Percentiles rank a stretch among this genome's conserved stretches.
These are phyloP conservation scores for Gadus macrocephalus DNA, from an alignment of 2,113 vertebrate genomes.

Conservation along the genomic window DNA sequence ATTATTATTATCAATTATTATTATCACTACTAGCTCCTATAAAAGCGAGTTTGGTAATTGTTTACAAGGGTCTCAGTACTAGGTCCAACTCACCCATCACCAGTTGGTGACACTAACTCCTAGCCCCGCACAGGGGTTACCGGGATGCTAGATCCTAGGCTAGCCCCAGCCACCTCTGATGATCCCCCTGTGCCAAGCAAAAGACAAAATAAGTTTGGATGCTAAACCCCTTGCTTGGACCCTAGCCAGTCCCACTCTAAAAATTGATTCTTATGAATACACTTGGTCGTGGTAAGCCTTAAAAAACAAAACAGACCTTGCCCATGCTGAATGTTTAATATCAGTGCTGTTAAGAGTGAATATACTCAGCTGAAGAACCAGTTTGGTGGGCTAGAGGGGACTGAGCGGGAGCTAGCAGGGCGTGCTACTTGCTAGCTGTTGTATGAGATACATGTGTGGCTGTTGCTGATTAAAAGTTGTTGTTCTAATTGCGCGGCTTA, in stretches of 20 bases:
- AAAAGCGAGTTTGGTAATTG: background rate
- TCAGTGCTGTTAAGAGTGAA: conserved; percentile 20
- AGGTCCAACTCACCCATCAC: conserved; percentile 2
- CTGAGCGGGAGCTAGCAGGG: conserved; percentile 25
- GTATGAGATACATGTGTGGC: conserved; percentile 57
- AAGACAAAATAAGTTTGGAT: conserved; percentile 36
- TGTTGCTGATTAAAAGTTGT: conserved; percentile 72
- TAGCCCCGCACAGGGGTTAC: conserved; percentile 49
- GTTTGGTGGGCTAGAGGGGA: conserved; percentile 4
- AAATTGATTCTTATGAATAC: conserved; percentile 52
- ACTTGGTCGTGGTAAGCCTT: conserved; percentile 40
- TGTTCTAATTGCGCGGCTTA: conserved; percentile 68
- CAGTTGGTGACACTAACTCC: conserved; percentile 27
- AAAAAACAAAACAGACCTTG: conserved; percentile 25
- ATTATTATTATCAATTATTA: background rate
- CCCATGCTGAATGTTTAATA: background rate
- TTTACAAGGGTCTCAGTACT: conserved; percentile 11
- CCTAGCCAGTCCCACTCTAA: conserved; percentile 51
- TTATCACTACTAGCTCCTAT: background rate
- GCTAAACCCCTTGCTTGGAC: conserved; percentile 38
- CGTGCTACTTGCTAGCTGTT: conserved; percentile 43
- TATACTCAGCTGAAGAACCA: background rate
- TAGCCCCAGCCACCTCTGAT: conserved; percentile 39
- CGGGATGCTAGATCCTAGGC: conserved; percentile 49
- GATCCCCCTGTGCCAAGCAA: conserved; percentile 49